Evolutionary conservation across 2,797 vertebrate genomes (phyloP).

Genomic region (Pteronotus mesoamericanus): DNA sequence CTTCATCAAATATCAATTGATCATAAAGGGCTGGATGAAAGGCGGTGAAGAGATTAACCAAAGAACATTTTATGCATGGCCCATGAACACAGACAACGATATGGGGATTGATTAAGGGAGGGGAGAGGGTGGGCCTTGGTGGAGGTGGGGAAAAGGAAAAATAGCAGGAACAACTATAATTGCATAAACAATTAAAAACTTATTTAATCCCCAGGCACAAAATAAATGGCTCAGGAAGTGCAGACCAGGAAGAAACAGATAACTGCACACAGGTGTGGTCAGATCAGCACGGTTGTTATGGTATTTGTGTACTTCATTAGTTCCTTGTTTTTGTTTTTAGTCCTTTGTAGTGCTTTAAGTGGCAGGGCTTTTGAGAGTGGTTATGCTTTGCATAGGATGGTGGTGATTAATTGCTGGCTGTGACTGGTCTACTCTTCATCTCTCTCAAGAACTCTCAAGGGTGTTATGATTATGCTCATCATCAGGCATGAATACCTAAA

Average conservation of each 20-base stretch:
- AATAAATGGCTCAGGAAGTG: not conserved
- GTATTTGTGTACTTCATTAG: not conserved
- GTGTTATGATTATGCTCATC: not conserved
- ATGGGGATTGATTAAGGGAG: not conserved
- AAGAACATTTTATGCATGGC: not conserved
- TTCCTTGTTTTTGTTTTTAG: not conserved
- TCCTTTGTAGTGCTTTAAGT: not conserved
- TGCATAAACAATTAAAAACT: not conserved
- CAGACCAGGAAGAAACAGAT: not conserved
- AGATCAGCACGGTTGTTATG: not conserved
- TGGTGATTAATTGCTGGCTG: not conserved
- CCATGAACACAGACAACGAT: not conserved
- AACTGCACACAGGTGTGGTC: not conserved
- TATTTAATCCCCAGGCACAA: not conserved
- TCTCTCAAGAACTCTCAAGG: not conserved
- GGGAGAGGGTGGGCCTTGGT: too few species aligned
- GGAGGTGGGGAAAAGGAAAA: not conserved
- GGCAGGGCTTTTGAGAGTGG: not conserved
- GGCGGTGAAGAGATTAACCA: not conserved
- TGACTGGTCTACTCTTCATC: not conserved
- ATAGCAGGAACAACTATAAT: not conserved
- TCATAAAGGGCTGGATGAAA: too few species aligned
- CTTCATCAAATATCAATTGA: too few species aligned
- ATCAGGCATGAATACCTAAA: not conserved
- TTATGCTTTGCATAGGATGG: not conserved